Conservation (phyloP, 2,888 invertebrate species). For the Stenotaenia linearis region DNA sequence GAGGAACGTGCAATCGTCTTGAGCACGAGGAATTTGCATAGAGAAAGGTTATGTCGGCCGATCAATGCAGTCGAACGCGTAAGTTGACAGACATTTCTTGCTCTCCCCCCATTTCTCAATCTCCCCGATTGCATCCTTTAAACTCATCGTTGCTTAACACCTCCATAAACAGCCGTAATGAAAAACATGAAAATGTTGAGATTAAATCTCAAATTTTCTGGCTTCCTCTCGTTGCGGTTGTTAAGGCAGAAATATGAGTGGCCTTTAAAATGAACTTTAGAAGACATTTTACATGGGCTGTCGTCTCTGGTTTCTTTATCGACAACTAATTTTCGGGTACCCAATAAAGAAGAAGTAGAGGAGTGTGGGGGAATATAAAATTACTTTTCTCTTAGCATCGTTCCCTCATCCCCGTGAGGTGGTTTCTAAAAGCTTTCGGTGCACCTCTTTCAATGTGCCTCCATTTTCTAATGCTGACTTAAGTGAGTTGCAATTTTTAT, state of each 20-base stretch:
- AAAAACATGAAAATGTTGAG: background rate
- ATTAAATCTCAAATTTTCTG: background rate
- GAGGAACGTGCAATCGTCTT: slow-evolving; percentile 21
- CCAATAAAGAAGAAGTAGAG: background rate
- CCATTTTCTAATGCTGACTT: slow-evolving; percentile 30
- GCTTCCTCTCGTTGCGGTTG: background rate
- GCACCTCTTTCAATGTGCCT: background rate
- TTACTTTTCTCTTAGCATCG: background rate
- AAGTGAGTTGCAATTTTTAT: slow-evolving; percentile 28
- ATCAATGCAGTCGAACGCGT: slow-evolving; percentile 21
- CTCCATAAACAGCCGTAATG: background rate
- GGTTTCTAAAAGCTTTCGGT: slow-evolving; percentile 24
- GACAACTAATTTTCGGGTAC: background rate
- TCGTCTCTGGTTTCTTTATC: slow-evolving; percentile 17
- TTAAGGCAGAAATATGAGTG: slow-evolving; percentile 20
- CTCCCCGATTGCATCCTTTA: background rate
- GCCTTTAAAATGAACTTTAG: slow-evolving; percentile 24
- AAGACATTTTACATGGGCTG: background rate
- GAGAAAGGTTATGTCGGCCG: slow-evolving; percentile 24
- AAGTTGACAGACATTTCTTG: slow-evolving; percentile 20
- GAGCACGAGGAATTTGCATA: slow-evolving; percentile 12
- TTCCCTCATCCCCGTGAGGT: background rate
- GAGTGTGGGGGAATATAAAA: background rate
- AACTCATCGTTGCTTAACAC: background rate
- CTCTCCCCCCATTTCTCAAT: background rate